Evolutionary conservation across 2,888 invertebrate genomes (phyloP).

Genomic region (Ptychoptera contaminata): DNA sequence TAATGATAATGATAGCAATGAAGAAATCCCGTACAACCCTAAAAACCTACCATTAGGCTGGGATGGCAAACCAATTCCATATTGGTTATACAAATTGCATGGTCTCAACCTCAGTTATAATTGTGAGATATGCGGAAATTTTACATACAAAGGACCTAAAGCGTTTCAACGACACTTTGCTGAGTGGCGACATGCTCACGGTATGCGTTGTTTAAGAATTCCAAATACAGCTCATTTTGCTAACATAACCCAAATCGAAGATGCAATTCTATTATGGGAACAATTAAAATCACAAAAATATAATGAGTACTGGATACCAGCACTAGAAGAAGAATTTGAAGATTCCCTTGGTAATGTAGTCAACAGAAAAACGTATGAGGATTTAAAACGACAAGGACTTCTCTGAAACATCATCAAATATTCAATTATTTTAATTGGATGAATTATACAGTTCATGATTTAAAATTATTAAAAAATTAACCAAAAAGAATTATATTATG

Average conservation of each 20-base stretch:
- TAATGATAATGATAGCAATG: constrained; percentile 72
- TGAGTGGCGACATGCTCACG: constrained; percentile 64
- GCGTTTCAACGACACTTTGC: constrained; percentile 96
- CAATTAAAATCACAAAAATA: constrained; percentile 87
- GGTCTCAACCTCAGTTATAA: constrained; percentile 92
- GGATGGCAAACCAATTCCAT: constrained; percentile 84
- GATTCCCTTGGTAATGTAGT: constrained; percentile 93
- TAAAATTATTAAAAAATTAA: too few species aligned
- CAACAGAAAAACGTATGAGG: constrained; percentile 87
- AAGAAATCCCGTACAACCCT: constrained; percentile 90
- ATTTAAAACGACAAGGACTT: constrained; percentile 79
- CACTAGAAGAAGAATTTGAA: constrained; percentile 90
- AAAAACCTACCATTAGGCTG: constrained; percentile 92
- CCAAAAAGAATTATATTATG: too few species aligned
- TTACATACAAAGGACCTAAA: constrained; percentile 89
- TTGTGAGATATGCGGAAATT: constrained; percentile 95
- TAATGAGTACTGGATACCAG: constrained; percentile 78
- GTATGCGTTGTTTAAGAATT: constrained; percentile 90
- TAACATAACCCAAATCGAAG: constrained; percentile 90
- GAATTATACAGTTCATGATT: too few species aligned
- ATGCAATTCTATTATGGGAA: constrained; percentile 86
- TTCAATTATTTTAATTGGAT: too few species aligned
- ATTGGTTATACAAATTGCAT: constrained; percentile 93
- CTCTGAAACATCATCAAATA: too few species aligned
- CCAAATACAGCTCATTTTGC: constrained; percentile 97